Percentiles rank a stretch among this genome's conserved stretches.
Evolutionary conservation across 35 echinoderm and acorn worm genomes (phyloP).

Genomic region (Lytechinus variegatus): DNA sequence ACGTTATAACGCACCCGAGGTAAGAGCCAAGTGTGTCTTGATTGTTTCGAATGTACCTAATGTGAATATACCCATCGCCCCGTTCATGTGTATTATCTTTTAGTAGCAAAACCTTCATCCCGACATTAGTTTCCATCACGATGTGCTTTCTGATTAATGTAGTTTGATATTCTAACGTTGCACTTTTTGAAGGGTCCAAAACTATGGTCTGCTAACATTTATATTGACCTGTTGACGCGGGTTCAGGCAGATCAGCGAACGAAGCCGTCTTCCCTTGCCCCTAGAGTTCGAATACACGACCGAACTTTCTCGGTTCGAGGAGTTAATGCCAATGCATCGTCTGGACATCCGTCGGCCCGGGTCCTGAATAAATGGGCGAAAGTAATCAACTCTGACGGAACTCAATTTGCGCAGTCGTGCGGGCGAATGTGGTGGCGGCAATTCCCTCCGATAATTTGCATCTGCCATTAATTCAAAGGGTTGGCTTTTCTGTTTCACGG

Average conservation of each 20-base stretch:
- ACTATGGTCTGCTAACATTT: background rate
- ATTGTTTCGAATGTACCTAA: too few relatives aligned
- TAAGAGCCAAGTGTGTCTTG: too few relatives aligned
- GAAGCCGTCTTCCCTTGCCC: background rate
- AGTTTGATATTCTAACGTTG: background rate
- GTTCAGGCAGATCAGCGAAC: background rate
- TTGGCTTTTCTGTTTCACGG: background rate
- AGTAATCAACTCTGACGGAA: background rate
- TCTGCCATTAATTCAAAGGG: slow-evolving; percentile 1
- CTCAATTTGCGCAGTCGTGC: background rate
- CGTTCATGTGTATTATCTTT: too few relatives aligned
- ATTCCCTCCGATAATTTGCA: background rate
- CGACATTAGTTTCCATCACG: too few relatives aligned
- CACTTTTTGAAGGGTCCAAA: background rate
- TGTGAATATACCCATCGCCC: too few relatives aligned
- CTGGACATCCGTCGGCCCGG: background rate
- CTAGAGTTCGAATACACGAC: background rate
- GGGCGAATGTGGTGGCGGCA: background rate
- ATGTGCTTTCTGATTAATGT: background rate
- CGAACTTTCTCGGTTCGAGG: background rate
- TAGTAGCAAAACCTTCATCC: too few relatives aligned
- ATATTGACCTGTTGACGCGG: background rate
- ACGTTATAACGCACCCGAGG: too few relatives aligned
- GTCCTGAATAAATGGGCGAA: background rate
- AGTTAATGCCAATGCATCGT: background rate